phyloP scores from a whole-genome alignment of 2,888 invertebrate genomes.

The Erannis defoliaria region DNA sequence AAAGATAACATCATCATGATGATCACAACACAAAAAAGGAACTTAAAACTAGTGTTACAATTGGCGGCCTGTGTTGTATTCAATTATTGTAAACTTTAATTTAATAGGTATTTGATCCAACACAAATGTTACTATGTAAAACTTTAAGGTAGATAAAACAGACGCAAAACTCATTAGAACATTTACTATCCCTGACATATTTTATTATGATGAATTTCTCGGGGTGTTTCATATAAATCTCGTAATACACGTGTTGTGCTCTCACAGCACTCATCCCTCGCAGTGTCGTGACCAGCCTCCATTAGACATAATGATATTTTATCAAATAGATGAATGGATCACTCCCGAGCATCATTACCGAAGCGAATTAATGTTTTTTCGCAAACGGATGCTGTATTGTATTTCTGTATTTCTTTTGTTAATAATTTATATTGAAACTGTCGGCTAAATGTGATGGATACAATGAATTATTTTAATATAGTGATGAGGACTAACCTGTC shows the following conservation, averaged over 20 bases:
- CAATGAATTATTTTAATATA: neutral
- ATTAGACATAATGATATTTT: constrained; percentile 49
- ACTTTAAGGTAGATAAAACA: too few relatives aligned
- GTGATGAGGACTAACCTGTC: neutral
- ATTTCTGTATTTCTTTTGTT: constrained; percentile 9
- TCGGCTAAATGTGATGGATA: neutral
- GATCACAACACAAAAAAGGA: too few relatives aligned
- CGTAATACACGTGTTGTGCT: constrained; percentile 16
- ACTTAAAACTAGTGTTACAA: too few relatives aligned
- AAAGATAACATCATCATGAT: too few relatives aligned
- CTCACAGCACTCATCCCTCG: constrained; percentile 24
- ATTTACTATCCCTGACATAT: neutral
- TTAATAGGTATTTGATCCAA: too few relatives aligned
- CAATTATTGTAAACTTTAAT: too few relatives aligned
- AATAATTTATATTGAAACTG: neutral
- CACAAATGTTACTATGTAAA: too few relatives aligned
- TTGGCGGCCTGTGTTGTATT: too few relatives aligned
- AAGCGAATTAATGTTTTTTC: constrained; percentile 23
- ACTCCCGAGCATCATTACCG: constrained; percentile 25
- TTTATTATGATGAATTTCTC: neutral
- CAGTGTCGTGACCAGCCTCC: constrained; percentile 48
- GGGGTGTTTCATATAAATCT: constrained; percentile 10
- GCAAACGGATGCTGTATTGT: neutral
- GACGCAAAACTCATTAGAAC: too few relatives aligned
- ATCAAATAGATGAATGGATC: constrained; percentile 39